These are phyloP conservation scores for Corvus hawaiiensis DNA, from an alignment of 2,113 vertebrate genomes.

Conservation along the genomic window DNA sequence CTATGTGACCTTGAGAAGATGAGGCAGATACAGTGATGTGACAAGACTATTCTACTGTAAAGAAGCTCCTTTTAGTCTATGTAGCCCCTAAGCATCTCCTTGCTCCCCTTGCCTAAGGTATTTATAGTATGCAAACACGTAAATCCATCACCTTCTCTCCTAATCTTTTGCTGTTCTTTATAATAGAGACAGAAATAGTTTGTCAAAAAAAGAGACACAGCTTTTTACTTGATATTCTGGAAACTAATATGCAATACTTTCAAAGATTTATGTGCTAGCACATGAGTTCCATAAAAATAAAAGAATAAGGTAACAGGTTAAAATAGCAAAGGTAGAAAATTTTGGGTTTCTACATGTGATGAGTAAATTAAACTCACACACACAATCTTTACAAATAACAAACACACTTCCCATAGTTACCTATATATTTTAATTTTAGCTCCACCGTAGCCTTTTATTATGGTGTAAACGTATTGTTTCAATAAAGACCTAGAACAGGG, in stretches of 20 bases:
- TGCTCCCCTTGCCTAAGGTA: not conserved
- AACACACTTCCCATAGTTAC: not conserved
- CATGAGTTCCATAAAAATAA: not conserved
- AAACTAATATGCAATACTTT: not conserved
- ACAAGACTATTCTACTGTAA: not conserved
- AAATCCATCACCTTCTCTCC: not conserved
- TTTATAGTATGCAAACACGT: not conserved
- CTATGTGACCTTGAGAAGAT: not conserved
- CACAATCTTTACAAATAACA: not conserved
- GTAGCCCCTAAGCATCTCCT: not conserved
- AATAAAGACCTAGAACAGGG: not conserved
- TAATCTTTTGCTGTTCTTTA: not conserved
- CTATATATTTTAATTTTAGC: not conserved
- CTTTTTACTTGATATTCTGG: not conserved
- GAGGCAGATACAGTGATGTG: not conserved
- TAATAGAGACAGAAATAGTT: not conserved
- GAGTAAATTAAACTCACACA: not conserved
- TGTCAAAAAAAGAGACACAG: not conserved
- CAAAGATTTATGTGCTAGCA: not conserved
- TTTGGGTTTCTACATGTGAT: not conserved
- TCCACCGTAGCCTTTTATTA: not conserved
- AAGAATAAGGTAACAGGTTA: not conserved
- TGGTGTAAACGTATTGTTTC: not conserved
- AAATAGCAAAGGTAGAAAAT: not conserved
- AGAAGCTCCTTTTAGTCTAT: not conserved